Conservation (phyloP, 2,888 invertebrate species). For the Microplitis manilae region DNA sequence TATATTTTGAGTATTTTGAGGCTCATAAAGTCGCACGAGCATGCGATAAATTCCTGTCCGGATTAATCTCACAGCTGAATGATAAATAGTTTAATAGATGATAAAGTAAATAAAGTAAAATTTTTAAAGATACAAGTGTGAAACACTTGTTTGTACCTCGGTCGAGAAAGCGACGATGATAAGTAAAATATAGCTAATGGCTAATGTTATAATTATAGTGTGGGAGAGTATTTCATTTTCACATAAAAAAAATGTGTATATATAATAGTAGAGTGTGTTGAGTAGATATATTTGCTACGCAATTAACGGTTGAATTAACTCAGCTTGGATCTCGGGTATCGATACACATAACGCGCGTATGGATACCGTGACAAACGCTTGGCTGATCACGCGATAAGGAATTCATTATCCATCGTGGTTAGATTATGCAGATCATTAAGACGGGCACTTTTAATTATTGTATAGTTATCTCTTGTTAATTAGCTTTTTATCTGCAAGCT, state of each 20-base stretch:
- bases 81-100: neutral
- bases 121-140: neutral
- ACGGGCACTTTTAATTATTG: neutral
- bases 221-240: neutral
- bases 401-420: slow-evolving; percentile 12
- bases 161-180: neutral
- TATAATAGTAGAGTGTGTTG: neutral
- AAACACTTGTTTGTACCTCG: neutral
- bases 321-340: slow-evolving; percentile 16
- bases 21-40: no score
- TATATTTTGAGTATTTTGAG: no score
- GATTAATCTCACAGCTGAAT: neutral
- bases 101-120: neutral
- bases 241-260: no score
- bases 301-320: slow-evolving; percentile 31
- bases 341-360: slow-evolving; percentile 7
- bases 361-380: slow-evolving; percentile 22
- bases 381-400: slow-evolving; percentile 28
- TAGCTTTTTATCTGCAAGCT: neutral
- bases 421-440: slow-evolving; percentile 24
- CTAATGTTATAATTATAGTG: neutral
- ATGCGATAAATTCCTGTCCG: no score
- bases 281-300: slow-evolving; percentile 3
- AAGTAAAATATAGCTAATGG: neutral
- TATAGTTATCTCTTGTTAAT: neutral